Evolutionary conservation across 2,113 vertebrate genomes (phyloP).

Genomic region (Hyla sarda): DNA sequence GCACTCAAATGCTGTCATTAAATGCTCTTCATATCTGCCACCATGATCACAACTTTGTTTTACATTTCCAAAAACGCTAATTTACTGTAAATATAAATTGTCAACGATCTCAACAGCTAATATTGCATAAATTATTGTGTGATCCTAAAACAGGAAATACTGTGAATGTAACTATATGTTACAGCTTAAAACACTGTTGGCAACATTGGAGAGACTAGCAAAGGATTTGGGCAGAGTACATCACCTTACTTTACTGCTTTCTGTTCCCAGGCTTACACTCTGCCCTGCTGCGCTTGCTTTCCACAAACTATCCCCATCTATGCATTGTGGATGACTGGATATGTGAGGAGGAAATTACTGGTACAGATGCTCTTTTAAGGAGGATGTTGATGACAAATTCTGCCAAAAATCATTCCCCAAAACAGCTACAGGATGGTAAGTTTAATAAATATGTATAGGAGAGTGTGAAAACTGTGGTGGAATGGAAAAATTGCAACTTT

Average conservation of each 20-base stretch:
- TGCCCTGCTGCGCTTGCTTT: constrained; percentile 90
- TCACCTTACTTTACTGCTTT: background rate
- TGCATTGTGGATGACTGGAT: constrained; percentile 99
- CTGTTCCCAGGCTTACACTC: constrained; percentile 87
- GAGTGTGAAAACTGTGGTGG: too few species aligned
- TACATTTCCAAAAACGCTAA: background rate
- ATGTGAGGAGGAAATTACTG: constrained; percentile 95
- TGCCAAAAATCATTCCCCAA: constrained; percentile 88
- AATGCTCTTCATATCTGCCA: background rate
- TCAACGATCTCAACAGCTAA: too few species aligned
- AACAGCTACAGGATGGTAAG: constrained; percentile 90
- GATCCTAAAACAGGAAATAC: too few species aligned
- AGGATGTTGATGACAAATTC: constrained; percentile 89
- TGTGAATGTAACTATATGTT: background rate
- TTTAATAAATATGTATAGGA: background rate
- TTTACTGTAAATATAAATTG: too few species aligned
- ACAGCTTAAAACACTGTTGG: background rate
- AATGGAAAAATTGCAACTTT: background rate
- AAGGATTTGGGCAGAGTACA: background rate
- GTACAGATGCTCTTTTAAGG: constrained; percentile 88
- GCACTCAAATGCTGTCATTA: too few species aligned
- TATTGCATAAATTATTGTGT: background rate
- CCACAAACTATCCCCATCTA: constrained; percentile 95
- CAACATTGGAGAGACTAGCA: background rate
- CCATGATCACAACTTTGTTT: background rate